Conservation (phyloP, 2,888 invertebrate genomes). For the Empis stercorea region DNA sequence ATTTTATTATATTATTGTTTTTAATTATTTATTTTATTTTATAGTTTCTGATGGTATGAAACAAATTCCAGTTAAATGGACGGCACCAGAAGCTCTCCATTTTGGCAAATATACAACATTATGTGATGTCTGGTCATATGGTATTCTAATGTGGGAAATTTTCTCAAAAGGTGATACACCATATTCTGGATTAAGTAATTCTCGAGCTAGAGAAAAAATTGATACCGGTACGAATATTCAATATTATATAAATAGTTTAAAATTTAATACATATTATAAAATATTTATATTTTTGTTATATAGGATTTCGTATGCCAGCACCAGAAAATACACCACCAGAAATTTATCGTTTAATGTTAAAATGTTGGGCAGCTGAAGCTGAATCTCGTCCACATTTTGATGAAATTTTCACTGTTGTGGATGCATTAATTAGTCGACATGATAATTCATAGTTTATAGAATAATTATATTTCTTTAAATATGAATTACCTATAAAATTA, state of each 20-base stretch:
- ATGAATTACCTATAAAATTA: too few species aligned
- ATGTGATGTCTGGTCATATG: conserved; percentile 96
- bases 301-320: conserved; percentile 87
- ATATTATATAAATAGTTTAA: too few species aligned
- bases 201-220: conserved; percentile 85
- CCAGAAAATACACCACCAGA: conserved; percentile 79
- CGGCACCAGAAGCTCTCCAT: conserved; percentile 91
- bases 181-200: conserved; percentile 87
- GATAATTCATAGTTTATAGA: neutral
- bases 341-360: conserved; percentile 79
- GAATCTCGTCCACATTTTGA: conserved; percentile 86
- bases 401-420: conserved; percentile 69
- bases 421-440: conserved; percentile 30
- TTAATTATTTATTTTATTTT: neutral
- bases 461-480: neutral
- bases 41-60: conserved; percentile 96
- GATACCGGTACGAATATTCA: conserved; percentile 69
- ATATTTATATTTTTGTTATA: conserved; percentile 1
- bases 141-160: conserved; percentile 93
- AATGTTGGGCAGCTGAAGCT: conserved; percentile 89
- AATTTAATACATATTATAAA: too few species aligned
- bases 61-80: conserved; percentile 98
- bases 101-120: conserved; percentile 93
- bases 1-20: neutral
- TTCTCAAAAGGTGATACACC: conserved; percentile 89